Conservation (phyloP, 2,797 vertebrate genomes). For the Epinephelus malabaricus region DNA sequence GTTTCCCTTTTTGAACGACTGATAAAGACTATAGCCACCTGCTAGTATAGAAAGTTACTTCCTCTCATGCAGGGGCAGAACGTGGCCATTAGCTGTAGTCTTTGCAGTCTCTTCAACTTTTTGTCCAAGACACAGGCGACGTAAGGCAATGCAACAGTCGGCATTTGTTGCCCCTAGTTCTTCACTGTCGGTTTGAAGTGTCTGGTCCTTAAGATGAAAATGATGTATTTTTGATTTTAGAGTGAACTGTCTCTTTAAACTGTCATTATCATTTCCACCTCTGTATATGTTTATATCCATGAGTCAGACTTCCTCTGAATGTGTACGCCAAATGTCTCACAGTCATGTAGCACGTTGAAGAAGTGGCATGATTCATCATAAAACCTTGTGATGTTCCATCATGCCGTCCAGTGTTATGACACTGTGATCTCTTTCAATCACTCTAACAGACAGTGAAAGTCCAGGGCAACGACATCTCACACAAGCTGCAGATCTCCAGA, state of each 20-base stretch:
- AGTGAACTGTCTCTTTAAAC: not conserved
- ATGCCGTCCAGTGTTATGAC: slow-evolving; percentile 21
- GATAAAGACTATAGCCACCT: too few species aligned
- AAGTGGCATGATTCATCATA: not conserved
- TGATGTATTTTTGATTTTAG: too few species aligned
- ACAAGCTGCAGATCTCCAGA: slow-evolving; percentile 96
- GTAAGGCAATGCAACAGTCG: too few species aligned
- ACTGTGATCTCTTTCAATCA: slow-evolving; percentile 41
- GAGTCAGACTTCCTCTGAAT: not conserved
- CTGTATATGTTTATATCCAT: not conserved
- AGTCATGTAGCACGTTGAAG: not conserved
- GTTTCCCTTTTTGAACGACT: too few species aligned
- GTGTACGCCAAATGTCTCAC: not conserved
- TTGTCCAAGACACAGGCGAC: too few species aligned
- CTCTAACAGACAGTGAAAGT: slow-evolving; percentile 95
- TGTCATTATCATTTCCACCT: not conserved
- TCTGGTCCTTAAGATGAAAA: too few species aligned
- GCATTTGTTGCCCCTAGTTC: too few species aligned
- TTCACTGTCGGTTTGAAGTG: too few species aligned
- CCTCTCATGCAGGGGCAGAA: too few species aligned
- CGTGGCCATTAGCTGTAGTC: too few species aligned
- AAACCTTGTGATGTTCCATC: slow-evolving; percentile 2
- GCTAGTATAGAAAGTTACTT: too few species aligned
- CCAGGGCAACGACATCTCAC: slow-evolving; percentile 97
- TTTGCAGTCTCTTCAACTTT: too few species aligned